phyloP scores from a whole-genome alignment of 2,113 vertebrate species.

The Rhinolophus sinicus region DNA sequence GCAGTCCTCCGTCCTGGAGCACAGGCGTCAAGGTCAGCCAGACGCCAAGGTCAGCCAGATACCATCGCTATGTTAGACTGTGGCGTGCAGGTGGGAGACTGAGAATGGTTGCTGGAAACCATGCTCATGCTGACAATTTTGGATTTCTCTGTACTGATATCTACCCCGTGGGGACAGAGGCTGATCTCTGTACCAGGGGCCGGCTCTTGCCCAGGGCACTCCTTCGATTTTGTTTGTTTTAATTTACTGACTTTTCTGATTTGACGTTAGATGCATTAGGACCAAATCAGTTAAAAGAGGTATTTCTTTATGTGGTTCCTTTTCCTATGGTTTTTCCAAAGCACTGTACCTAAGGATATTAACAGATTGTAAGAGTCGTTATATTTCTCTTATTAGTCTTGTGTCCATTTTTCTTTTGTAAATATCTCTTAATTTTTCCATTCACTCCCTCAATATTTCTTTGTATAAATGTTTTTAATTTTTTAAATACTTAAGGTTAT shows the following conservation, averaged over 20 bases:
- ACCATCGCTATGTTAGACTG: fast-evolving
- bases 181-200: neutral
- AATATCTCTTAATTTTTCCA: neutral
- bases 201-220: neutral
- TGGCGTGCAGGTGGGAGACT: fast-evolving
- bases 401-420: neutral
- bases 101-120: neutral
- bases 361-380: fast-evolving
- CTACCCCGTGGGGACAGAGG: fast-evolving
- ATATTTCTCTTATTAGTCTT: neutral
- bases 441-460: neutral
- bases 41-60: fast-evolving
- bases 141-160: neutral
- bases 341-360: neutral
- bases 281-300: neutral
- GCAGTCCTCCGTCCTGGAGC: fast-evolving
- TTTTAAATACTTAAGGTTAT: neutral
- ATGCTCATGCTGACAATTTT: no score
- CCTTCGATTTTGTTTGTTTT: neutral
- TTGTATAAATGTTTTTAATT: neutral
- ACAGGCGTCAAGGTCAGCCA: neutral
- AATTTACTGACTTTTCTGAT: neutral
- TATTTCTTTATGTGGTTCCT: neutral
- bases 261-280: neutral
- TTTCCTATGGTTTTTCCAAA: neutral